Percentiles rank a stretch among this genome's conserved stretches.
Evolutionary conservation across 1,140 invertebrate genomes (phyloP).

Genomic region (Saccostrea glomerata): DNA sequence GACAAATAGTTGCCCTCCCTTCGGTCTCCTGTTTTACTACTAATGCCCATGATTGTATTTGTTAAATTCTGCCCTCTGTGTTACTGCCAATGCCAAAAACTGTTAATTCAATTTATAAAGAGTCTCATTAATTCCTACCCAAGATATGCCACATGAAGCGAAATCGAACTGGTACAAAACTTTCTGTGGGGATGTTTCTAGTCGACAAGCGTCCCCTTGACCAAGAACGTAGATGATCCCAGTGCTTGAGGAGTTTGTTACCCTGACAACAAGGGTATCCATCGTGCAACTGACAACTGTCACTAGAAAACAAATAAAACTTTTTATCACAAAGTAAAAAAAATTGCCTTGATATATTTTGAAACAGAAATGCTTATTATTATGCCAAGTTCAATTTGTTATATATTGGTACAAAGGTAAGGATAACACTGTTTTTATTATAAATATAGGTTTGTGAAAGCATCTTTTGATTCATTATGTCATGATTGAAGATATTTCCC

Average conservation of each 20-base stretch:
- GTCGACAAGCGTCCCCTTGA: constrained; percentile 44
- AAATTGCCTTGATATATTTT: neutral
- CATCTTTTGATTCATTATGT: too few relatives aligned
- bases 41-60: too few relatives aligned
- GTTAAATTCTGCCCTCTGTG: neutral
- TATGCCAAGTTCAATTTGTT: too few relatives aligned
- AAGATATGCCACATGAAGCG: constrained; percentile 51
- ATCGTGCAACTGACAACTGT: constrained; percentile 42
- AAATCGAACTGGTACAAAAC: constrained; percentile 58
- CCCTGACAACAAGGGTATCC: constrained; percentile 41
- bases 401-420: too few relatives aligned
- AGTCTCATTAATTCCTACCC: constrained; percentile 42
- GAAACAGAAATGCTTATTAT: neutral
- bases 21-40: too few relatives aligned
- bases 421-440: too few relatives aligned
- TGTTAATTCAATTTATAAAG: neutral
- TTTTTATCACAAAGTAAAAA: too few relatives aligned
- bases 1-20: too few relatives aligned
- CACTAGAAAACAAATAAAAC: neutral
- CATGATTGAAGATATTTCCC: too few relatives aligned
- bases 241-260: constrained; percentile 15
- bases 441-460: too few relatives aligned
- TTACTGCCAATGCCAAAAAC: neutral
- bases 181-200: constrained; percentile 29
- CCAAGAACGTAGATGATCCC: constrained; percentile 46